Percentiles rank a stretch among this genome's conserved stretches.
Evolutionary conservation across 1,140 invertebrate genomes (phyloP).

Genomic region (Zaprionus nigranus): DNA sequence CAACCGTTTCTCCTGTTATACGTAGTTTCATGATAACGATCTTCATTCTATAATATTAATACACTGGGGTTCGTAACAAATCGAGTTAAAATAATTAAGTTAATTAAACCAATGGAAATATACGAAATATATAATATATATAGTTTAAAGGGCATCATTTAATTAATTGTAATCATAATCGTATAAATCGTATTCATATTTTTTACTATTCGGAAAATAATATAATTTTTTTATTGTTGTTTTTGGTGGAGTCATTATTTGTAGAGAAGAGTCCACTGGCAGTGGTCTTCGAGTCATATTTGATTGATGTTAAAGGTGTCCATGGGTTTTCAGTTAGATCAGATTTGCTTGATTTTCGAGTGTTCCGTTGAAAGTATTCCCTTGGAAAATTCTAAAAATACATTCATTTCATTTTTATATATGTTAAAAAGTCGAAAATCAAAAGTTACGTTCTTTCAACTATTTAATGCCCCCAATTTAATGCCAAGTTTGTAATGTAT

Average conservation of each 20-base stretch:
- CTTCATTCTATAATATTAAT: neutral
- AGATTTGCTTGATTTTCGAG: conserved; percentile 24
- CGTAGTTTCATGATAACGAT: conserved; percentile 14
- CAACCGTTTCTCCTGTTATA: conserved; percentile 34
- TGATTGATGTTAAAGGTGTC: conserved; percentile 7
- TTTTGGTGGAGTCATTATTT: neutral
- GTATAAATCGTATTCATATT: conserved; percentile 30
- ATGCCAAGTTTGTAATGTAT: too few species aligned
- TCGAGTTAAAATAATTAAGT: neutral
- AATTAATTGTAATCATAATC: conserved; percentile 27
- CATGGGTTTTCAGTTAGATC: conserved; percentile 15
- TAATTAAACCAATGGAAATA: neutral
- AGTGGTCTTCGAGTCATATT: conserved; percentile 5
- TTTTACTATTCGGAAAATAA: conserved; percentile 5
- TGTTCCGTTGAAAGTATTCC: conserved; percentile 49
- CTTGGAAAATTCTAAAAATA: conserved; percentile 42
- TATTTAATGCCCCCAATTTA: too few species aligned
- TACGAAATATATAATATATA: neutral
- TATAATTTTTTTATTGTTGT: neutral
- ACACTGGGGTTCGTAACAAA: neutral
- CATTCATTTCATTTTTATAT: neutral
- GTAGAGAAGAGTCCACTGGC: conserved; percentile 8
- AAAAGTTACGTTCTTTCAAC: too few species aligned
- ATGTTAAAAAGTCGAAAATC: too few species aligned
- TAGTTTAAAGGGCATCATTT: neutral